A percentile compares a stretch with the other conserved stretches of the same genome.
Conservation (phyloP, 2,113 vertebrate genomes). For the Centropristis striata region DNA sequence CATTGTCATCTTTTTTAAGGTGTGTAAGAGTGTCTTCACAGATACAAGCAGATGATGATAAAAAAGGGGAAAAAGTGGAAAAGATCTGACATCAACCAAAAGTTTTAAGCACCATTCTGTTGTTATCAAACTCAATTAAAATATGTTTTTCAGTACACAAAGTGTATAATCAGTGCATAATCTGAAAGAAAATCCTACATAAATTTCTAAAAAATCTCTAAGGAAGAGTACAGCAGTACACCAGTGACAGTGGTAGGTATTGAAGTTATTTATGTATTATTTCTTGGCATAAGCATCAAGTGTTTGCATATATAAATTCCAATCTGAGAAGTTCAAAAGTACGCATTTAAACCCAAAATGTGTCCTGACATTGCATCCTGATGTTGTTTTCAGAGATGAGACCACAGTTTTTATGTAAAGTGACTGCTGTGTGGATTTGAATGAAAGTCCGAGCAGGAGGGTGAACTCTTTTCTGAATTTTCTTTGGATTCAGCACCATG, state of each 20-base stretch:
- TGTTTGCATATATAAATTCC: background rate
- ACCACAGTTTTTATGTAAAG: background rate
- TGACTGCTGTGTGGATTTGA: background rate
- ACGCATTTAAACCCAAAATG: background rate
- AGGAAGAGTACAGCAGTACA: background rate
- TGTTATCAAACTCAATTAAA: slow-evolving; percentile 8
- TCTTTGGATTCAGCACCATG: slow-evolving; percentile 1
- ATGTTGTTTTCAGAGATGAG: slow-evolving; percentile 1
- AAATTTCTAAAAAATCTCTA: background rate
- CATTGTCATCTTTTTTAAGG: slow-evolving; percentile 11
- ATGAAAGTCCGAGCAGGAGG: background rate
- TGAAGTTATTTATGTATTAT: background rate
- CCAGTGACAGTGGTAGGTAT: background rate
- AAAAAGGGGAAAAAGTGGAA: slow-evolving; percentile 29
- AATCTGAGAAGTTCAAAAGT: background rate
- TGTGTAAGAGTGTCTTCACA: slow-evolving; percentile 5
- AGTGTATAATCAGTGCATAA: no score
- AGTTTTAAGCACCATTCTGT: slow-evolving; percentile 17
- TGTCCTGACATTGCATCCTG: background rate
- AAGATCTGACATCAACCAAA: slow-evolving; percentile 3
- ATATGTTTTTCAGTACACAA: background rate
- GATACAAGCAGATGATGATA: slow-evolving; percentile 7
- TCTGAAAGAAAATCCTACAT: background rate
- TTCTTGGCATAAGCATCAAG: background rate
- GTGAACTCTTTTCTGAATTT: background rate